Evolutionary conservation across 37 sponge, comb jelly and placozoan genomes (phyloP).

Genomic region (Ephydatia muelleri): DNA sequence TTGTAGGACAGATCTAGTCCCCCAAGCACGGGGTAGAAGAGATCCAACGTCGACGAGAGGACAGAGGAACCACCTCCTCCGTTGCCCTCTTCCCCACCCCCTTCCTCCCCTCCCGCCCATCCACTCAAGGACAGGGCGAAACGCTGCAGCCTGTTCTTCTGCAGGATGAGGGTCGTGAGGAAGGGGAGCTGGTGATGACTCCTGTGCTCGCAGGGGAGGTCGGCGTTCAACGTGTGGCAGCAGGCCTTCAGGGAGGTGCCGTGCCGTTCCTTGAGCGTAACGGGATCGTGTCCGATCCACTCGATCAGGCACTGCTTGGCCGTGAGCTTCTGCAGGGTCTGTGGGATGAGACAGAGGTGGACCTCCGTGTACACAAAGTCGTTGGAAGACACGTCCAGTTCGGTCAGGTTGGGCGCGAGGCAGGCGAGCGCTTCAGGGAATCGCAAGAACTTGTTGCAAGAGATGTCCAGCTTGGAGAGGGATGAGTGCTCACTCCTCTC

Average conservation of each 20-base stretch:
- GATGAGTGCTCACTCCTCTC: slow-evolving; percentile 45
- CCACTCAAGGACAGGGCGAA: slow-evolving; percentile 43
- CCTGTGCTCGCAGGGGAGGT: slow-evolving; percentile 54
- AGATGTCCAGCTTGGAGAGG: slow-evolving; percentile 49
- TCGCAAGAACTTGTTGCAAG: slow-evolving; percentile 40
- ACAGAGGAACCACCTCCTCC: not conserved
- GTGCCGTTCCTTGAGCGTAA: not conserved
- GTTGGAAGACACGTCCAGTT: slow-evolving; percentile 65
- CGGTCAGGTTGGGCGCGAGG: slow-evolving; percentile 64
- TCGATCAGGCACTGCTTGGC: slow-evolving; percentile 28
- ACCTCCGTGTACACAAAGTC: slow-evolving; percentile 35
- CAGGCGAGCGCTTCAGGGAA: slow-evolving; percentile 71
- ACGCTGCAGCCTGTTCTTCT: slow-evolving; percentile 40
- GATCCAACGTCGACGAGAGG: slow-evolving; percentile 22
- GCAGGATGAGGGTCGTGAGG: slow-evolving; percentile 45
- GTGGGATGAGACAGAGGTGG: slow-evolving; percentile 25
- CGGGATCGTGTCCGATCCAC: slow-evolving; percentile 31
- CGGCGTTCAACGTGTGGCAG: slow-evolving; percentile 11
- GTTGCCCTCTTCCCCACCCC: not conserved
- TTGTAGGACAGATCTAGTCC: slow-evolving; percentile 62
- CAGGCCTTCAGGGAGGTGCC: slow-evolving; percentile 1
- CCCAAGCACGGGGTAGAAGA: slow-evolving; percentile 73
- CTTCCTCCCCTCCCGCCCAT: not conserved
- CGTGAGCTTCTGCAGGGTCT: slow-evolving; percentile 39
- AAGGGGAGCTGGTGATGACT: slow-evolving; percentile 26